These are phyloP conservation scores for Montifringilla adamsi DNA, from an alignment of 2,113 vertebrate genomes.

Conservation along the genomic window DNA sequence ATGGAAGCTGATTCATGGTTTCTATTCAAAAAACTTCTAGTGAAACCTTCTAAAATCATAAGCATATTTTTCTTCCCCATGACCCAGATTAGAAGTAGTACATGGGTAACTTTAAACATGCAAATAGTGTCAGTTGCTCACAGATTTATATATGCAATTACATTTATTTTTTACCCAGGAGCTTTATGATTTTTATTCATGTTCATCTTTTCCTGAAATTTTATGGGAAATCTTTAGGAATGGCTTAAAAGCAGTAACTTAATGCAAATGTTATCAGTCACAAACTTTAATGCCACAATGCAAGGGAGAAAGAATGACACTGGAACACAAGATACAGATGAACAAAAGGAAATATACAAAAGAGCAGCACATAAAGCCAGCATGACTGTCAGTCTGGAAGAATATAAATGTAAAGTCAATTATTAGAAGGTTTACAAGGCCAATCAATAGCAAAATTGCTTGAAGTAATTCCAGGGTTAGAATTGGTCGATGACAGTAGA, in stretches of 20 bases:
- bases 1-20: neutral
- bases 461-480: neutral
- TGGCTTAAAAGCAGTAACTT: neutral
- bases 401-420: slow-evolving; percentile 12
- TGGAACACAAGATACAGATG: neutral
- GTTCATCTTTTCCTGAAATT: neutral
- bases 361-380: neutral
- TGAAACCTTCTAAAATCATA: slow-evolving; percentile 4
- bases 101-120: neutral
- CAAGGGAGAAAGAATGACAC: neutral
- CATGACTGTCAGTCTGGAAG: neutral
- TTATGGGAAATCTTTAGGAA: neutral
- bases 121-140: neutral
- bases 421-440: slow-evolving; percentile 5
- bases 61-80: neutral
- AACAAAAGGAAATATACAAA: neutral
- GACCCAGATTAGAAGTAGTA: neutral
- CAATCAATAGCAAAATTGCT: slow-evolving; percentile 8
- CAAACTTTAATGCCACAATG: neutral
- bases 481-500: neutral
- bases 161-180: neutral
- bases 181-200: neutral
- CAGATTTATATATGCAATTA: neutral
- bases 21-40: slow-evolving; percentile 7
- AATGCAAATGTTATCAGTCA: neutral